Evolutionary conservation across 2,888 invertebrate species (phyloP).

Genomic region (Drosophila greeni): DNA sequence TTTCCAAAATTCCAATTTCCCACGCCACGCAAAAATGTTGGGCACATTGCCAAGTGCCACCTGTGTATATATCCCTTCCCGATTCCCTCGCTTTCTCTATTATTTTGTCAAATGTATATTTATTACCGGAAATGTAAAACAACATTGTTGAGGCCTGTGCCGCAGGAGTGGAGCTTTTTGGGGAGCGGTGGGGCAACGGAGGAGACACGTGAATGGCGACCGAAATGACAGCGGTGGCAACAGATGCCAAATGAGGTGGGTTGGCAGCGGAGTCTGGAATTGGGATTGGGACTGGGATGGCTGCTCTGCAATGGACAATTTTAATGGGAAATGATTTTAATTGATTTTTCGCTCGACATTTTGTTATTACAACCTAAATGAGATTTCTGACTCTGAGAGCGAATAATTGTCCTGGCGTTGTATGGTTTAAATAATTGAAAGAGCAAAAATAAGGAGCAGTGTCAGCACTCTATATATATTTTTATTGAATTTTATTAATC

Average conservation of each 20-base stretch:
- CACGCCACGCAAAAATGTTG: constrained; percentile 51
- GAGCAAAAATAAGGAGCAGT: neutral
- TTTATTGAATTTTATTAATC: neutral
- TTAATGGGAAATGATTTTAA: constrained; percentile 65
- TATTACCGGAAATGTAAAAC: constrained; percentile 73
- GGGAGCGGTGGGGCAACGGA: neutral
- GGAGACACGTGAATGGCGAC: constrained; percentile 39
- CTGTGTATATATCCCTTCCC: constrained; percentile 2
- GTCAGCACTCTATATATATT: neutral
- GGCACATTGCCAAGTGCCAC: constrained; percentile 58
- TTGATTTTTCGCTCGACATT: constrained; percentile 60
- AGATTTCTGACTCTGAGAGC: constrained; percentile 45
- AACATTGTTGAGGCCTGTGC: constrained; percentile 51
- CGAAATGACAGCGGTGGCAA: constrained; percentile 64
- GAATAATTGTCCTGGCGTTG: constrained; percentile 17
- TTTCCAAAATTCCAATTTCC: constrained; percentile 66
- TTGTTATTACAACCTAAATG: constrained; percentile 67
- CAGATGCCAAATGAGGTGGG: constrained; percentile 57
- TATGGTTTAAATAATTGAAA: constrained; percentile 12
- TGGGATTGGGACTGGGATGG: constrained; percentile 8
- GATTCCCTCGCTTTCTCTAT: constrained; percentile 33
- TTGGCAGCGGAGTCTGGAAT: constrained; percentile 3
- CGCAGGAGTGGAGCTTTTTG: constrained; percentile 8
- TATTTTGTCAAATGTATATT: constrained; percentile 69
- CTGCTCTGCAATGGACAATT: constrained; percentile 46